Percentiles rank a stretch among this genome's conserved stretches.
phyloP scores from a whole-genome alignment of 1,140 invertebrate genomes.

The Eupeodes corollae region DNA sequence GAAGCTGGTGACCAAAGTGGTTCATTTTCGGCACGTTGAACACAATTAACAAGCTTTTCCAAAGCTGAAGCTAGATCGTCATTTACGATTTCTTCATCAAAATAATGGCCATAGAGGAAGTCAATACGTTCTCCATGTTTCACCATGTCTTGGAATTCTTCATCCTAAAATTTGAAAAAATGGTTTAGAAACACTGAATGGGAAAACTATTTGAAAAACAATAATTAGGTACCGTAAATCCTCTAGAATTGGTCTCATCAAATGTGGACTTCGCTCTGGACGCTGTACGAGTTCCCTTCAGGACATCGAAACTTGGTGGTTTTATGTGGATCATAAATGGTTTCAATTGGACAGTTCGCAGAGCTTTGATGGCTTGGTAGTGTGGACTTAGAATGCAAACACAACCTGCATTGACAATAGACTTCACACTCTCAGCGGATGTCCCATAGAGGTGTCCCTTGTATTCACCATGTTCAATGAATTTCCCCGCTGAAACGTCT shows the following conservation, averaged over 20 bases:
- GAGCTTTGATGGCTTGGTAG: conserved; percentile 86
- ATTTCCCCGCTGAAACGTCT: conserved; percentile 79
- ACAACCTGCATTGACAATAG: conserved; percentile 68
- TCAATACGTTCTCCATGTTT: conserved; percentile 81
- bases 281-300: conserved; percentile 72
- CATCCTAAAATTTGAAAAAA: conserved; percentile 55
- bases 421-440: conserved; percentile 76
- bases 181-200: neutral
- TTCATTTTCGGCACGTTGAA: conserved; percentile 80
- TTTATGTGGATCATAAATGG: conserved; percentile 92
- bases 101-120: conserved; percentile 87
- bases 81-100: conserved; percentile 88
- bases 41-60: conserved; percentile 69
- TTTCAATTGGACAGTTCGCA: conserved; percentile 81
- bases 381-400: conserved; percentile 93
- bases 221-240: conserved; percentile 64
- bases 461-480: conserved; percentile 94
- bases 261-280: conserved; percentile 78
- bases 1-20: conserved; percentile 92
- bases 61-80: conserved; percentile 79
- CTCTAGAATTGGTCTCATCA: conserved; percentile 76
- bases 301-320: conserved; percentile 72
- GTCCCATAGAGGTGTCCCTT: conserved; percentile 96
- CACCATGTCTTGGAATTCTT: conserved; percentile 85
- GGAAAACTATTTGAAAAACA: neutral